Base-by-base conservation (phyloP, 2,113 vertebrate species). In the Coptodon rendalli region DNA sequence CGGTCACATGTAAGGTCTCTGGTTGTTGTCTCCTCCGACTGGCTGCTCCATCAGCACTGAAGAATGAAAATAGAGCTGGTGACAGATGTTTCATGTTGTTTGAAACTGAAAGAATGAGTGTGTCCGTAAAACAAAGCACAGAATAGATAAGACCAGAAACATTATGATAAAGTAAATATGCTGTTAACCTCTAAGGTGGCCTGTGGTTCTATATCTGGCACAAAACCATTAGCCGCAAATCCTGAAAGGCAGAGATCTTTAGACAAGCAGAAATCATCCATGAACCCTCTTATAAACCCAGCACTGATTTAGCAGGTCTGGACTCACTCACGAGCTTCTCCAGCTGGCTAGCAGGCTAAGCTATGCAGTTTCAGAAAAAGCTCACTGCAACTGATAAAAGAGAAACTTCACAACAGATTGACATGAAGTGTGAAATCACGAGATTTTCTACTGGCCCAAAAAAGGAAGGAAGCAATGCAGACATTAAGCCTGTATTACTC, bases 1-100 rank as follows among this genome's bases (percentile, higher is more conserved):
- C 29, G 16, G 89, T 88, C 76, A 93, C 81, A 6, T 7, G 24
- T 2, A 85, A 6, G 29, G 56, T 86, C 66, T 86, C 91, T 6
- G 36, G 48, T 56, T 38, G 81, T 13, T 31, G 53, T 57, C 84
- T 93, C 80, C 80, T 92, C 71, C 38, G 84, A 84, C 43, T 81
- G 85, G 80, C 38, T 89, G 84, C 24, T 52, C 82, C 88, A 8
- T 48, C 89, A 40, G 9, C 24, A 7, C 94, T 94, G 31, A 48
- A 0, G 36, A 61, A 82, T 7, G 81, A 81, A 71, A 59, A 80
- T 3, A 84, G n/a, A 66, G 83, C 6, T 1, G 6, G 24, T 27
- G 2, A 31, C 14, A 50, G 29, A 2, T 0, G 34, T 29, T 84
- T 68, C 14, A 61, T 5, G 43, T 19, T 8, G 71, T 50, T 31